Conservation (phyloP, 1,140 invertebrate genomes). For the Druon quercuslanigerum region DNA sequence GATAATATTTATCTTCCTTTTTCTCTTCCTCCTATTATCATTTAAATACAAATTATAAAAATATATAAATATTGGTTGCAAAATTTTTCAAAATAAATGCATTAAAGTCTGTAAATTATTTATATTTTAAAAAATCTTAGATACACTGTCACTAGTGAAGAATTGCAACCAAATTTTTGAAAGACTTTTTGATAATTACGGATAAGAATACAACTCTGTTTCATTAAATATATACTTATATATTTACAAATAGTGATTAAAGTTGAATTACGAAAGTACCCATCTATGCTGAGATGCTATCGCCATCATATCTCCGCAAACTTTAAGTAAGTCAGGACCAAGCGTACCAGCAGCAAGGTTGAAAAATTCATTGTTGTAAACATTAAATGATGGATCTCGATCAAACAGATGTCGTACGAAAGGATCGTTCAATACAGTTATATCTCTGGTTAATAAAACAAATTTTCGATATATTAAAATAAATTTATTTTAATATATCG, state of each 20-base stretch:
- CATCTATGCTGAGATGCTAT: constrained; percentile 74
- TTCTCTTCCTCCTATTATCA: constrained; percentile 70
- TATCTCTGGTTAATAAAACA: neutral
- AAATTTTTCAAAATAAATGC: too few relatives aligned
- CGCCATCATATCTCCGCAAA: constrained; percentile 72
- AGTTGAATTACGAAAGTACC: constrained; percentile 58
- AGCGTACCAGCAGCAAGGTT: constrained; percentile 78
- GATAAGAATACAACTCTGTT: neutral
- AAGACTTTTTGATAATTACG: too few relatives aligned
- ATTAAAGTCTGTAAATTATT: neutral
- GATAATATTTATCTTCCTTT: constrained; percentile 71
- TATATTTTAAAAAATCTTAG: neutral
- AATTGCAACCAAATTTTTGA: too few relatives aligned
- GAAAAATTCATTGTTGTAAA: constrained; percentile 70
- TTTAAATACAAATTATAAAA: constrained; percentile 19
- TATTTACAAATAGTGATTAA: neutral
- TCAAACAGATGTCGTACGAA: constrained; percentile 75
- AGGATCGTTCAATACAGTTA: constrained; percentile 61
- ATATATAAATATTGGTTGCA: neutral
- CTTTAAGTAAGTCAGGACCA: constrained; percentile 74
- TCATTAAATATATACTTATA: constrained; percentile 7
- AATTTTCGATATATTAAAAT: too few relatives aligned
- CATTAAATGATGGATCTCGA: constrained; percentile 70
- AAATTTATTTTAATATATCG: too few relatives aligned
- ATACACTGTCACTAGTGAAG: too few relatives aligned